Percentiles rank a stretch among this genome's conserved stretches.
These are phyloP conservation scores for Dasypogon diadema DNA, from an alignment of 2,888 invertebrate species.

Conservation along the genomic window DNA sequence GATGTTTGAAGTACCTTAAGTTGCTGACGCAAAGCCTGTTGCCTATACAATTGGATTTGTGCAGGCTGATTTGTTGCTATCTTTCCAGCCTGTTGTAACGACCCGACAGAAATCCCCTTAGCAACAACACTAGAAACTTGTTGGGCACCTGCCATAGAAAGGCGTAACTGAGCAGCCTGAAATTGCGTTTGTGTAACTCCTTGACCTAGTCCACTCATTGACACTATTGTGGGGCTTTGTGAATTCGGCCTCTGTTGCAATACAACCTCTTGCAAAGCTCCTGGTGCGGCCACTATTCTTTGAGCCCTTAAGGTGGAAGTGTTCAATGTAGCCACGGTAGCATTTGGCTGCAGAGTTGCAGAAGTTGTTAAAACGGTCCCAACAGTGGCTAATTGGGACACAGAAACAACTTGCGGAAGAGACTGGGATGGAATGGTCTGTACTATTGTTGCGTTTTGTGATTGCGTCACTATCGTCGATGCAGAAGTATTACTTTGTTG, in stretches of 20 bases:
- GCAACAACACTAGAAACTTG: slow-evolving; percentile 63
- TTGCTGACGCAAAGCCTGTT: slow-evolving; percentile 63
- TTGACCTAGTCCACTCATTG: slow-evolving; percentile 66
- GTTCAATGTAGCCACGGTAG: slow-evolving; percentile 65
- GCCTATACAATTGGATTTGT: slow-evolving; percentile 67
- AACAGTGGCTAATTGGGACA: slow-evolving; percentile 68
- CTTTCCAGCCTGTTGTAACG: slow-evolving; percentile 65
- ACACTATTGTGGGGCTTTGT: slow-evolving; percentile 67
- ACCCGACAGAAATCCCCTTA: slow-evolving; percentile 65
- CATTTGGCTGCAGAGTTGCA: slow-evolving; percentile 63
- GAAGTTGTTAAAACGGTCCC: slow-evolving; percentile 67
- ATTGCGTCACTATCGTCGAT: slow-evolving; percentile 59
- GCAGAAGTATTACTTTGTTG: slow-evolving; percentile 64
- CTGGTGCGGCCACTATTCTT: slow-evolving; percentile 65
- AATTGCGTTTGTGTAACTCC: slow-evolving; percentile 64
- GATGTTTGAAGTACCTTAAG: slow-evolving; percentile 62
- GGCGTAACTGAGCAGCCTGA: slow-evolving; percentile 65
- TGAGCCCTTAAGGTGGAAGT: slow-evolving; percentile 66
- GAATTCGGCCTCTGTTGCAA: slow-evolving; percentile 66
- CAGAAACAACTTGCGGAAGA: slow-evolving; percentile 68
- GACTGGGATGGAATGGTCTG: slow-evolving; percentile 66
- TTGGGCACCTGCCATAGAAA: slow-evolving; percentile 64
- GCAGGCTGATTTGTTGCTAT: slow-evolving; percentile 62
- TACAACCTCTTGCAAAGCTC: slow-evolving; percentile 66
- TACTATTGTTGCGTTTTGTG: slow-evolving; percentile 63